phyloP scores from a whole-genome alignment of 2,888 invertebrate species.

The Vandiemenella viatica region DNA sequence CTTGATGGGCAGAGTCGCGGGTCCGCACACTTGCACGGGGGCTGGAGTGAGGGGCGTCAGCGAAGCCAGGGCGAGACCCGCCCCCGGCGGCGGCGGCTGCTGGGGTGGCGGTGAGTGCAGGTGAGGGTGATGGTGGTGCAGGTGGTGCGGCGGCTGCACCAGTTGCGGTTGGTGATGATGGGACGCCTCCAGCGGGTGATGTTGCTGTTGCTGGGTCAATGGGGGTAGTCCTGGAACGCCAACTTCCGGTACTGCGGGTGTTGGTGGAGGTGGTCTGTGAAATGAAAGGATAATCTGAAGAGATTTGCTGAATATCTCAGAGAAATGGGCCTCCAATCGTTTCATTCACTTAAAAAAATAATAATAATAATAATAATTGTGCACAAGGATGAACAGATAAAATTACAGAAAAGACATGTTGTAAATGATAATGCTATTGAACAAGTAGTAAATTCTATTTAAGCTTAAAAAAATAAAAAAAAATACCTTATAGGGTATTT shows the following conservation, averaged over 20 bases:
- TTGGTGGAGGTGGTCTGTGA: constrained; percentile 24
- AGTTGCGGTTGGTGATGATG: constrained; percentile 7
- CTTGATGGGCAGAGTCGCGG: constrained; percentile 45
- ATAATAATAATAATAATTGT: too few species aligned
- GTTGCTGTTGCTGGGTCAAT: constrained; percentile 23
- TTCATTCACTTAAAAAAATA: too few species aligned
- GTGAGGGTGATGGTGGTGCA: constrained; percentile 37
- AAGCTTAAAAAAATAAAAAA: too few species aligned
- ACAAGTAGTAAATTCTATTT: too few species aligned
- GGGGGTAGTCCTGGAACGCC: constrained; percentile 31
- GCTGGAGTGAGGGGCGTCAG: constrained; percentile 39
- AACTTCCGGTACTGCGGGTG: constrained; percentile 3
- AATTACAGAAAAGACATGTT: too few species aligned
- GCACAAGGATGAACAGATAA: too few species aligned
- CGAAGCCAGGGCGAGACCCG: constrained; percentile 16
- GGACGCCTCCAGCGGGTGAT: neutral
- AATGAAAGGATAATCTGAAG: too few species aligned
- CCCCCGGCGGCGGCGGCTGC: constrained; percentile 34
- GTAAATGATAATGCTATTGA: too few species aligned
- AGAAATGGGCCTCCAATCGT: too few species aligned
- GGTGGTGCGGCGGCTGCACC: constrained; percentile 17
- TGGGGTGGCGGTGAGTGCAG: constrained; percentile 23
- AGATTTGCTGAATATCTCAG: too few species aligned
- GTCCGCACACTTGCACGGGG: constrained; percentile 20
- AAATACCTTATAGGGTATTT: too few species aligned